Percentiles rank a stretch among this genome's conserved stretches.
Evolutionary conservation across 2,888 invertebrate genomes (phyloP).

Genomic region (Oligia fasciuncula): DNA sequence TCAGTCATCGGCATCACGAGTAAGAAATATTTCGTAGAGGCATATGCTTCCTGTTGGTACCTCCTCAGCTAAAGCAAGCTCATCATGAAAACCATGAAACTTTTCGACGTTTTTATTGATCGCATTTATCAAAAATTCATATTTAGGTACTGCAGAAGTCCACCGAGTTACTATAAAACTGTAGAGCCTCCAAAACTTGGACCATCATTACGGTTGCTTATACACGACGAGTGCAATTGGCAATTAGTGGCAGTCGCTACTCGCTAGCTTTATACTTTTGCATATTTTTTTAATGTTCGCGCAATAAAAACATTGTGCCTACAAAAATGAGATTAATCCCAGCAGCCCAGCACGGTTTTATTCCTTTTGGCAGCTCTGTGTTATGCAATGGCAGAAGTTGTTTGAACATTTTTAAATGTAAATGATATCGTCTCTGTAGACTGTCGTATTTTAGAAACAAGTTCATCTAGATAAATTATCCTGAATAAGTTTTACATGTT

Average conservation of each 20-base stretch:
- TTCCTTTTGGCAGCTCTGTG: neutral
- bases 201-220: constrained; percentile 21
- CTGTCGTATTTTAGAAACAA: neutral
- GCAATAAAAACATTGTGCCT: constrained; percentile 24
- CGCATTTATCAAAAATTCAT: neutral
- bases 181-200: constrained; percentile 8
- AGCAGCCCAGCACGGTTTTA: constrained; percentile 4
- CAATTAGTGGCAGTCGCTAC: constrained; percentile 53
- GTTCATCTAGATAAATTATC: neutral
- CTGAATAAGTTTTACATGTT: neutral
- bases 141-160: neutral
- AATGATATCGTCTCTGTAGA: constrained; percentile 11
- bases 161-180: neutral
- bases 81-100: neutral
- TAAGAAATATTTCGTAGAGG: too few relatives aligned
- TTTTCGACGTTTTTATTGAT: neutral
- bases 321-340: constrained; percentile 20
- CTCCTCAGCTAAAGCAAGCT: neutral
- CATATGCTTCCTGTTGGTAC: neutral
- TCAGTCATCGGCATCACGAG: neutral
- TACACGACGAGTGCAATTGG: constrained; percentile 40
- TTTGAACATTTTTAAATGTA: constrained; percentile 7
- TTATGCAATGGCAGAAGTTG: constrained; percentile 8
- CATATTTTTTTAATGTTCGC: constrained; percentile 13
- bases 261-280: constrained; percentile 20